phyloP scores from a whole-genome alignment of 1,140 invertebrate species.

The Macrosteles quadrilineatus region DNA sequence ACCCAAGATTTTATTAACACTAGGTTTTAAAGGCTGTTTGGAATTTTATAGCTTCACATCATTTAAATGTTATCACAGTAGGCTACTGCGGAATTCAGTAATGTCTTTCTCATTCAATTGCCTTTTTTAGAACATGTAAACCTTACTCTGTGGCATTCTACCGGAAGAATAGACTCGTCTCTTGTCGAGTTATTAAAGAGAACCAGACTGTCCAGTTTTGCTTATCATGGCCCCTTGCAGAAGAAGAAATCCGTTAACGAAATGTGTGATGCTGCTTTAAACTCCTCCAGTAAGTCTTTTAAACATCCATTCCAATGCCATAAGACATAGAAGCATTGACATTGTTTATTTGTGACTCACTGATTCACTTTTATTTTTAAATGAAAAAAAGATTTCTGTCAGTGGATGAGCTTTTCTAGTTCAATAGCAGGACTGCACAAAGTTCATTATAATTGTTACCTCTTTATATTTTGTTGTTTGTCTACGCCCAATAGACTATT shows the following conservation, averaged over 20 bases:
- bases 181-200: neutral
- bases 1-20: too few relatives aligned
- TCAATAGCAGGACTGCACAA: neutral
- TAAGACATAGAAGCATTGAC: neutral
- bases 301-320: neutral
- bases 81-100: too few relatives aligned
- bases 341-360: neutral
- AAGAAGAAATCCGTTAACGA: neutral
- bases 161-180: neutral
- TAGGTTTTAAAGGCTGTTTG: too few relatives aligned
- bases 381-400: neutral
- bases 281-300: neutral
- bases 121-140: neutral
- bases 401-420: neutral
- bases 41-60: too few relatives aligned
- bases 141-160: neutral
- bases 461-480: too few relatives aligned
- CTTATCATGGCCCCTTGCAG: neutral
- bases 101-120: too few relatives aligned
- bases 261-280: neutral
- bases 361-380: neutral
- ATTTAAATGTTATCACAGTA: too few relatives aligned
- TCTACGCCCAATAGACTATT: too few relatives aligned
- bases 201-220: neutral
- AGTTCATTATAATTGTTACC: neutral